A percentile compares a stretch with the other conserved stretches of the same genome.
Conservation (phyloP, 2,797 vertebrate species). For the Prionace glauca region DNA sequence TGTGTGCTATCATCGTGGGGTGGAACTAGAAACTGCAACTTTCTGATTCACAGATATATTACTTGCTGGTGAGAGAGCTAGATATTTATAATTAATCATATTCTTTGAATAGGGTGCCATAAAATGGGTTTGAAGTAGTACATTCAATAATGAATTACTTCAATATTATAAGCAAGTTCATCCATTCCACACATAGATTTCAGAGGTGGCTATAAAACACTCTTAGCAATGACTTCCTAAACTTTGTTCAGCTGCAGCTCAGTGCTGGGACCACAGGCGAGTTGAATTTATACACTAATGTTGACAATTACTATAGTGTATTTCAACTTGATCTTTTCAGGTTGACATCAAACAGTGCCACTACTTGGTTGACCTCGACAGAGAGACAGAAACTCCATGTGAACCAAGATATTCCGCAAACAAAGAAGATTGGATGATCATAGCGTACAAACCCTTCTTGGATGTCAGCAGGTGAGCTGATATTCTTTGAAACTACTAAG, state of each 20-base stretch:
- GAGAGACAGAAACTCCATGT: constrained; percentile 59
- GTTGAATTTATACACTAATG: neutral
- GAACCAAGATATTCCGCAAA: constrained; percentile 80
- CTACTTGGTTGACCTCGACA: constrained; percentile 88
- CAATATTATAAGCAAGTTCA: neutral
- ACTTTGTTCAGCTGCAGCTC: neutral
- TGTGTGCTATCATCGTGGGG: neutral
- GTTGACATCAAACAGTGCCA: constrained; percentile 85
- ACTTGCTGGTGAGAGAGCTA: neutral
- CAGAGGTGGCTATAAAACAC: neutral
- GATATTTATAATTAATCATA: neutral
- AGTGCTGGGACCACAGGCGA: neutral
- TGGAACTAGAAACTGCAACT: neutral
- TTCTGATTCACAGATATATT: neutral
- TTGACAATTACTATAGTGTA: neutral
- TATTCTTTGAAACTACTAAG: neutral
- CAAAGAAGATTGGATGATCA: constrained; percentile 80
- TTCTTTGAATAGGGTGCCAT: neutral
- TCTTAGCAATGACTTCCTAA: neutral
- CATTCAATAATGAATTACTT: neutral
- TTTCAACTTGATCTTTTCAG: constrained; percentile 53
- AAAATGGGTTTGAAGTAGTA: neutral
- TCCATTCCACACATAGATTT: neutral
- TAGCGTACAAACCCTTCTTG: constrained; percentile 87
- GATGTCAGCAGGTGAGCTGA: constrained; percentile 74